phyloP scores from a whole-genome alignment of 2,888 invertebrate species.

The Cylloceria caligata region DNA sequence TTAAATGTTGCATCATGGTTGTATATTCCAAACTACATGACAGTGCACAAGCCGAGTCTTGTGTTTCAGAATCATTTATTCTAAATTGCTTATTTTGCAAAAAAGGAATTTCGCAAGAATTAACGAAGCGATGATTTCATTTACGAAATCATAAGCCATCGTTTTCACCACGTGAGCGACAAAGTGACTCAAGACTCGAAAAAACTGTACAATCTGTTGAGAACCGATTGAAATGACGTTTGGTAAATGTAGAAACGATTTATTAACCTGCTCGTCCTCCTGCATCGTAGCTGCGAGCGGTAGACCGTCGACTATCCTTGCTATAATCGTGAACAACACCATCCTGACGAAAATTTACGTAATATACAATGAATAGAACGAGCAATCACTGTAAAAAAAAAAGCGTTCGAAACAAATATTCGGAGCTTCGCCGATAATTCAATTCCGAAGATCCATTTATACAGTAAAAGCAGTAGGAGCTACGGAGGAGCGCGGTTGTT shows the following conservation, averaged over 20 bases:
- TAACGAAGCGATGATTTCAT: neutral
- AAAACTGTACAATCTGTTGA: constrained; percentile 47
- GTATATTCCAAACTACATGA: neutral
- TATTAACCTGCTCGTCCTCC: constrained; percentile 97
- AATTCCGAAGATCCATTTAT: constrained; percentile 72
- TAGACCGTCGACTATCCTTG: constrained; percentile 96
- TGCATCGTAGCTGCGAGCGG: constrained; percentile 98
- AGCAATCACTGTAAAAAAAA: constrained; percentile 23
- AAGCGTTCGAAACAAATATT: constrained; percentile 7
- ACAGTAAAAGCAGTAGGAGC: constrained; percentile 37
- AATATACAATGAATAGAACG: neutral
- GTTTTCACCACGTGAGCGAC: neutral
- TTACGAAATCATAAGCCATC: neutral
- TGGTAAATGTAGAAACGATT: constrained; percentile 68
- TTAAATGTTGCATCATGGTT: constrained; percentile 42
- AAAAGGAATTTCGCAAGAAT: neutral
- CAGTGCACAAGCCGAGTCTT: neutral
- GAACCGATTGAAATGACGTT: constrained; percentile 49
- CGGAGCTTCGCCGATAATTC: constrained; percentile 43
- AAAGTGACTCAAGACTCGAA: neutral
- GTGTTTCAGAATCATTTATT: neutral
- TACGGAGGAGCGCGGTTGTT: constrained; percentile 71
- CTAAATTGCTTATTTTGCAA: neutral
- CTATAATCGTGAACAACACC: constrained; percentile 99
- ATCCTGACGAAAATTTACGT: constrained; percentile 86